Evolutionary conservation across 2,888 invertebrate species (phyloP).

Genomic region (Patella pellucida): DNA sequence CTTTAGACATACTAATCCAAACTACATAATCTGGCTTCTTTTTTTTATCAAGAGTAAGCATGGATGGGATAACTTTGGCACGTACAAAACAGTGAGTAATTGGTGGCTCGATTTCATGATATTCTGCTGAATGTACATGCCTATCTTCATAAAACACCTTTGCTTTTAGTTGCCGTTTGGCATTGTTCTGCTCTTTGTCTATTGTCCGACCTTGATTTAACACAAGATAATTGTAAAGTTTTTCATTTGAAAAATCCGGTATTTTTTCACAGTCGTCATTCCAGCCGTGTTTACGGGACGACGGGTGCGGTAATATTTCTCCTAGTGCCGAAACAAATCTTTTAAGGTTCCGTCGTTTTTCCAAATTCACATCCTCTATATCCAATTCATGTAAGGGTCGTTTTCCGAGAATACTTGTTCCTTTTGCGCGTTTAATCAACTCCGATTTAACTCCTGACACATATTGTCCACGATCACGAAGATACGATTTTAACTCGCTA

Average conservation of each 20-base stretch:
- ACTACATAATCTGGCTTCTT: background rate
- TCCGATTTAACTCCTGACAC: too few relatives aligned
- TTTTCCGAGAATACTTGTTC: too few relatives aligned
- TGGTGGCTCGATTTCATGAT: background rate
- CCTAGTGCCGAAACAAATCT: background rate
- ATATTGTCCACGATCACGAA: too few relatives aligned
- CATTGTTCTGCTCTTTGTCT: constrained; percentile 1
- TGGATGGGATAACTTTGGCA: background rate
- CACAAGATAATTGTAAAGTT: background rate
- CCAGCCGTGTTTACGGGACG: constrained; percentile 1
- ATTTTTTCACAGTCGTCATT: constrained; percentile 5
- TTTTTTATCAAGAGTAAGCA: background rate
- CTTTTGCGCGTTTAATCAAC: too few relatives aligned
- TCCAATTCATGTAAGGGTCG: too few relatives aligned
- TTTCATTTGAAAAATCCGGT: background rate
- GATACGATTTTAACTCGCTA: too few relatives aligned
- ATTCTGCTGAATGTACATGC: background rate
- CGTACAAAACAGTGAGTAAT: background rate
- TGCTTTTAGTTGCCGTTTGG: constrained; percentile 5
- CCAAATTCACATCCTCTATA: too few relatives aligned
- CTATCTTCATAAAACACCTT: background rate
- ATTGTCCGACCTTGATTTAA: background rate
- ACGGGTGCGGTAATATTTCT: background rate
- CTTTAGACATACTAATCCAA: background rate
- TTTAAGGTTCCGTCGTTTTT: background rate